Base-by-base conservation (phyloP, 2,113 vertebrate species). In the Dasyornis broadbenti region DNA sequence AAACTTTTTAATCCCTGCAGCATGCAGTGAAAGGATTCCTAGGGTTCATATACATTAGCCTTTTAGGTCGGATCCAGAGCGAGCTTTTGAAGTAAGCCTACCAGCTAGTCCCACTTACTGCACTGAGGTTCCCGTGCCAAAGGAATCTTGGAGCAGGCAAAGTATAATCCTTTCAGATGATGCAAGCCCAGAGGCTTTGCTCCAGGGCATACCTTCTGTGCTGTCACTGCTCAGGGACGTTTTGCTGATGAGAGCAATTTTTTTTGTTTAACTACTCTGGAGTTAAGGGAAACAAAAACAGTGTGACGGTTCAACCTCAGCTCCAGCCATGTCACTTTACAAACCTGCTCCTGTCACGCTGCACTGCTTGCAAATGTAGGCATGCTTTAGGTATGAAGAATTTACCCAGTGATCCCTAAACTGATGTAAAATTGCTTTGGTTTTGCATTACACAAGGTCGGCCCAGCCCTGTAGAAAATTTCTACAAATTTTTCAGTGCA, bases 251-350 rank as follows among this genome's bases (percentile, higher is more conserved):
- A 72, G n/a, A 91, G 24, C 19, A 42, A 31, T 17, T 42, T 28
- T 45, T 28, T 54, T 56, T 45, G n/a, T 45, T 54, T 23, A 84
- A 42, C 22, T 82, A 35, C 19, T 47, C 53, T 60, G 26, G n/a
- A 76, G 11, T 69, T 73, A 1, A 71, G 1, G 10, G 13, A n/a
- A 73, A 54, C 6, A 39, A 61, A 61, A 88, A 26, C 7, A 78
- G 7, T 3, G 5, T n/a, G 10, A 70, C 44, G 0, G 0, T 64
- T 92, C 33, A 83, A 35, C 42, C 39, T 84, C 5, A 4, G 47
- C 61, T 44, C 35, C 11, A 22, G 33, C 64, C 59, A 6, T 70
- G 71, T 75, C 42, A 22, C 64, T 59, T 80, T 40, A 50, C 18
- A 66, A 47, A 82, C 21, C 47, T 40, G 16, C 10, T 28, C 37